phyloP scores from a whole-genome alignment of 2,888 invertebrate genomes.

The Malacosoma neustria region DNA sequence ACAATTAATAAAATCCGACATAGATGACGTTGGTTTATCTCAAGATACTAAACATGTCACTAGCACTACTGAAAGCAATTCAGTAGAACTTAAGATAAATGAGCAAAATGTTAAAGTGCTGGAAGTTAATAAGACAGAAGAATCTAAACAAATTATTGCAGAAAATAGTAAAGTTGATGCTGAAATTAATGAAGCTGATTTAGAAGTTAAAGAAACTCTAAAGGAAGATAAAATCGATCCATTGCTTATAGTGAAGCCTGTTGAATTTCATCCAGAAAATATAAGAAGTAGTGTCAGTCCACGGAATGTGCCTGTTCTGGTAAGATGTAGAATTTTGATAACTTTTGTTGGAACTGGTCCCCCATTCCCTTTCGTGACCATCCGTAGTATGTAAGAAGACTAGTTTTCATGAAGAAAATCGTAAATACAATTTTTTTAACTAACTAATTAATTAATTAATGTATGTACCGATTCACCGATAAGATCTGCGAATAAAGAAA shows the following conservation, averaged over 20 bases:
- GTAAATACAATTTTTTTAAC: too few relatives aligned
- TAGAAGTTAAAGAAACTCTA: background rate
- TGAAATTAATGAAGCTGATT: slow-evolving; percentile 1
- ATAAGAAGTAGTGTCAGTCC: background rate
- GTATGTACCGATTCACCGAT: too few relatives aligned
- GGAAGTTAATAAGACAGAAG: slow-evolving; percentile 1
- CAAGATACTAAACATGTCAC: background rate
- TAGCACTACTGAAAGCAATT: background rate
- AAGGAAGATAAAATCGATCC: slow-evolving; percentile 9
- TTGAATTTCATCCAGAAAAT: slow-evolving; percentile 23
- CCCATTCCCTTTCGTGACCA: too few relatives aligned
- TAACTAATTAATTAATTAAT: too few relatives aligned
- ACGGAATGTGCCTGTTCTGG: background rate
- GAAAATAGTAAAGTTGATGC: slow-evolving; percentile 3
- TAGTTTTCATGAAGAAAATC: too few relatives aligned
- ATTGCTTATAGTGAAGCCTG: slow-evolving; percentile 16
- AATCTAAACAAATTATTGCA: slow-evolving; percentile 3
- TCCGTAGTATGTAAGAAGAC: too few relatives aligned
- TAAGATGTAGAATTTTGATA: background rate
- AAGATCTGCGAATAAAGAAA: too few relatives aligned
- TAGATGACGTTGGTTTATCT: background rate
- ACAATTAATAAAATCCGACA: background rate
- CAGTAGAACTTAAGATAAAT: background rate
- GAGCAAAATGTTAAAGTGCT: background rate
- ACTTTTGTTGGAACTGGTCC: too few relatives aligned